Base-by-base conservation (phyloP, 1,140 invertebrate genomes). In the Ylistrum balloti region DNA sequence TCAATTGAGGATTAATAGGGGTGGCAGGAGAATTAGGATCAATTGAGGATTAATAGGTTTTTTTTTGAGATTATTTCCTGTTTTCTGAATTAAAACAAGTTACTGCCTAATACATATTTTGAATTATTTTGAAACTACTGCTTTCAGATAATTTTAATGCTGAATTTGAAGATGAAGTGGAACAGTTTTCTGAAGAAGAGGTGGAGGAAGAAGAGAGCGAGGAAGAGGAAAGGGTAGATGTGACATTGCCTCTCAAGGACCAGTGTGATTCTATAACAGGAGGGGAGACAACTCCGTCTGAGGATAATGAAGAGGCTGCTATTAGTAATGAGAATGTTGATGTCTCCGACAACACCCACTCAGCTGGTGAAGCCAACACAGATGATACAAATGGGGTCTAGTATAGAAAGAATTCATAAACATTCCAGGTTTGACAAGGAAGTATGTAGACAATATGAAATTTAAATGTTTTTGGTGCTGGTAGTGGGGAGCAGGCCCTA, bases 261-360 rank as follows among this genome's bases (percentile, higher is more conserved):
- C 35, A 7, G 5, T 11, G 15, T 56, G 45, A 56, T 11, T 56
- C 45, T 56, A 20, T 56, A 74, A 28, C 22, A 74, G 56, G 56
- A 74, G 56, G 56, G 56, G 56, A 74, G 56, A 74, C 56, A 74
- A 74, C 56, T 74, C 56, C 1, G n/a, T 28, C 56, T 74, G 56
- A 13, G 5, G 35, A 74, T 28, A 74, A 74, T n/a, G 56, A 74
- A n/a, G 1, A 28, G n/a, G 28, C 56, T n/a, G 28, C 9, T 74
- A 17, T 28, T 28, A 74, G 56, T n/a, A 74, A 28, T 17, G 1
- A 22, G 28, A 28, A 74, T n/a, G n/a, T 74, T 74, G n/a, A 74
- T 17, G 56, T 7, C 22, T 74, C 56, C 5, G 56, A 7, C 17
- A 11, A n/a, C 5, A 74, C 9, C 13, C 56, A 28, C 56, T 74